Conservation (phyloP, 2,113 vertebrate genomes). For the Atrichornis clamosus region DNA sequence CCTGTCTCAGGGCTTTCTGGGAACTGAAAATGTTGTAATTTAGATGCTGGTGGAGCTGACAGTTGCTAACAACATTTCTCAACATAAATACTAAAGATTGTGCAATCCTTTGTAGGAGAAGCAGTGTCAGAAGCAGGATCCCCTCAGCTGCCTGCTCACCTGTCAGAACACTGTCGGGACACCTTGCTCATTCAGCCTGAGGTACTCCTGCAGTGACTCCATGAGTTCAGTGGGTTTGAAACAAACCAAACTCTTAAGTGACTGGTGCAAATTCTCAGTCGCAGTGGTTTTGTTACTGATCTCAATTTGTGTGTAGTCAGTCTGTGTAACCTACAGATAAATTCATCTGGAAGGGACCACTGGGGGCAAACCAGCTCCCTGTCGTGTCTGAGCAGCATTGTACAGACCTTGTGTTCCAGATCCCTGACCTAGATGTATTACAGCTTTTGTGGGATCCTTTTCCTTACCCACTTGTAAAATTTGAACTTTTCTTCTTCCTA, state of each 20-base stretch:
- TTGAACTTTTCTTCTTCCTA: neutral
- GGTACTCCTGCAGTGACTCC: constrained; percentile 43
- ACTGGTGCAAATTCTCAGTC: neutral
- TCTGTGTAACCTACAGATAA: neutral
- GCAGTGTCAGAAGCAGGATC: constrained; percentile 42
- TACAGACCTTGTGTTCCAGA: neutral
- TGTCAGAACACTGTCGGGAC: constrained; percentile 70
- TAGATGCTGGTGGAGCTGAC: neutral
- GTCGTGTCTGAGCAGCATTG: neutral
- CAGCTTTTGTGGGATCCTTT: neutral
- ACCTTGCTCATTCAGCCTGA: constrained; percentile 77
- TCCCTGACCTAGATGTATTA: neutral
- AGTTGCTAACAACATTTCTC: neutral
- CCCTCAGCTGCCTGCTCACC: constrained; percentile 69
- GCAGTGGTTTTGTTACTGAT: neutral
- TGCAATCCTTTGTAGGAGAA: constrained; percentile 63
- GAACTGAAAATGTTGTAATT: neutral
- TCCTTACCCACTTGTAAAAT: neutral
- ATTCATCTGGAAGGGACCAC: neutral
- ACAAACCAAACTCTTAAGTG: neutral
- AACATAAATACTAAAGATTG: neutral
- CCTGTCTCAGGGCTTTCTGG: neutral
- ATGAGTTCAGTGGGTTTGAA: neutral
- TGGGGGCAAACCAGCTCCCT: neutral
- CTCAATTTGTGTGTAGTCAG: neutral